Percentiles rank a stretch among this genome's conserved stretches.
Evolutionary conservation across 1,140 invertebrate genomes (phyloP).

Genomic region (Heliconius hermathena): DNA sequence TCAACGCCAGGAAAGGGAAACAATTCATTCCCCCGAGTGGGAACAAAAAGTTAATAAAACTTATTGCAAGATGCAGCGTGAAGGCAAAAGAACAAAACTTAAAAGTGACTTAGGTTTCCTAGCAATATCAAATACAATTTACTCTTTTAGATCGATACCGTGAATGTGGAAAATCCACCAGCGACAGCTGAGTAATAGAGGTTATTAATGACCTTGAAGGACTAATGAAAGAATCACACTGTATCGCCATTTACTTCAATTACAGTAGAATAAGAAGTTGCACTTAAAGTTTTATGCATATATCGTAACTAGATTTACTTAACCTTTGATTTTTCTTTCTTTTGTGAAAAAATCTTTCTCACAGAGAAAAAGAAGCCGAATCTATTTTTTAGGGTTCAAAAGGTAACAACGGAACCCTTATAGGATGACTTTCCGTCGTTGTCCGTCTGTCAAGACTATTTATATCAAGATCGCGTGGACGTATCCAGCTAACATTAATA

Average conservation of each 20-base stretch:
- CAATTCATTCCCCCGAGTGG: too few species aligned
- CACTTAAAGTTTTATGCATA: neutral
- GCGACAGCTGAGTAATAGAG: neutral
- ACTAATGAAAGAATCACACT: neutral
- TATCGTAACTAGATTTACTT: too few species aligned
- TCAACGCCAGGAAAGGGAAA: too few species aligned
- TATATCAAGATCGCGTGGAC: too few species aligned
- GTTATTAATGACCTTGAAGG: neutral
- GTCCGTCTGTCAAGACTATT: too few species aligned
- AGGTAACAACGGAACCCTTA: too few species aligned
- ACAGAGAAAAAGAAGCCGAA: neutral
- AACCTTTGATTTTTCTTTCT: too few species aligned
- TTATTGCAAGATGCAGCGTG: too few species aligned
- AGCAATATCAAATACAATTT: neutral
- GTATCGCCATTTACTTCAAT: neutral
- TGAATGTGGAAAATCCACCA: neutral
- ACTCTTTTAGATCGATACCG: neutral
- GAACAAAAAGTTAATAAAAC: too few species aligned
- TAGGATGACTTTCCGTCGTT: too few species aligned
- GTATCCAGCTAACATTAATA: too few species aligned
- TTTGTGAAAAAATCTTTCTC: too few species aligned
- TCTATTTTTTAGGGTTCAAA: neutral
- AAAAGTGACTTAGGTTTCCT: neutral
- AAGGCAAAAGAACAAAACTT: neutral
- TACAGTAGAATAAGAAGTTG: neutral